A percentile compares a stretch with the other conserved stretches of the same genome.
phyloP scores from a whole-genome alignment of 2,888 invertebrate genomes.

The Drosophila paramelanica region DNA sequence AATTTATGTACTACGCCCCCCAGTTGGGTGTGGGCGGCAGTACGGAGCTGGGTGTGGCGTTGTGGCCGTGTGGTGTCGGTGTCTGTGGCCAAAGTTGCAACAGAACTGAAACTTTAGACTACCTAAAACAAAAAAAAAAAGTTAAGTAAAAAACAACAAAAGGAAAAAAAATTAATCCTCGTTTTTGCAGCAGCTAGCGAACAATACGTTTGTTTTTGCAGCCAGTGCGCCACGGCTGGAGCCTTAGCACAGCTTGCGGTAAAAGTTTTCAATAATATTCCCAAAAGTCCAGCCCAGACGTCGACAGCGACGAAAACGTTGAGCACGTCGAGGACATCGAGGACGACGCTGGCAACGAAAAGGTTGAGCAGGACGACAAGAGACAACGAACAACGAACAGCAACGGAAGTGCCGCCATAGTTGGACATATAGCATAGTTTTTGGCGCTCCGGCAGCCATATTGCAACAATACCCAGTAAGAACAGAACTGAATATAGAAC shows the following conservation, averaged over 20 bases:
- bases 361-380: conserved; percentile 37
- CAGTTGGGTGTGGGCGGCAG: conserved; percentile 32
- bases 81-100: conserved; percentile 77
- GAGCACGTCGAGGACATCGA: neutral
- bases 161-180: conserved; percentile 39
- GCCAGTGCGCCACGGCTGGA: conserved; percentile 34
- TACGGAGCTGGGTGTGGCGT: conserved; percentile 25
- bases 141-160: conserved; percentile 1
- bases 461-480: conserved; percentile 55
- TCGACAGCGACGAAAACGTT: conserved; percentile 32
- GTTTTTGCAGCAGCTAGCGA: conserved; percentile 47
- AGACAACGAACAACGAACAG: conserved; percentile 43
- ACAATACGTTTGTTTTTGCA: conserved; percentile 77
- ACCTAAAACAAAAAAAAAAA: conserved; percentile 14
- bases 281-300: conserved; percentile 76
- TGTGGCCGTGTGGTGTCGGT: conserved; percentile 49
- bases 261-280: conserved; percentile 79
- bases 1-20: conserved; percentile 65
- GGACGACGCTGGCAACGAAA: conserved; percentile 14
- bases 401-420: conserved; percentile 69
- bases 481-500: neutral
- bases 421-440: conserved; percentile 69
- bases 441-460: conserved; percentile 63
- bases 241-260: conserved; percentile 75
- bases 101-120: conserved; percentile 74